Percentiles rank a stretch among this genome's conserved stretches.
phyloP scores from a whole-genome alignment of 2,113 vertebrate genomes.

The Gavialis gangeticus region DNA sequence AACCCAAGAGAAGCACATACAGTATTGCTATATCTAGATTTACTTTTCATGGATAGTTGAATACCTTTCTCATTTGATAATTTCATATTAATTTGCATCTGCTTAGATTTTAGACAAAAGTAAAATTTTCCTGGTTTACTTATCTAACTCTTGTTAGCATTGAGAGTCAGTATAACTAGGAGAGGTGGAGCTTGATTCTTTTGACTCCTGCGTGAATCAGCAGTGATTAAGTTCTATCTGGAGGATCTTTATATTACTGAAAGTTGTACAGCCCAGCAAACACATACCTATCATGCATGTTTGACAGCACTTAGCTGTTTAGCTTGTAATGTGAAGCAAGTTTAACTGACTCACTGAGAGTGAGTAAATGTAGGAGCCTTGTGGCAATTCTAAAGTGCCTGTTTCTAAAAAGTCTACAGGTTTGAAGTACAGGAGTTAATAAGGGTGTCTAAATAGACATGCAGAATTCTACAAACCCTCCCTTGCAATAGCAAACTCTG shows the following conservation, averaged over 20 bases:
- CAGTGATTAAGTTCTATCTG: not conserved
- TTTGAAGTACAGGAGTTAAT: fast-evolving
- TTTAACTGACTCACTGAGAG: not conserved
- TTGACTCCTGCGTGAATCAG: not conserved
- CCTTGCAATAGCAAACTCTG: not conserved
- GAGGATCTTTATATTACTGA: not conserved
- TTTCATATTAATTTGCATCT: not conserved
- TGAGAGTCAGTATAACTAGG: not conserved
- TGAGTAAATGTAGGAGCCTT: not conserved
- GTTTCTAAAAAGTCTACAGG: too few species aligned
- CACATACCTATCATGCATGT: too few species aligned
- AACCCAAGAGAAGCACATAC: not conserved
- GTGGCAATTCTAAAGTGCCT: not conserved
- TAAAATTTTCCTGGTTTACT: not conserved
- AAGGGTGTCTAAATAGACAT: fast-evolving
- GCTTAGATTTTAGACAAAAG: not conserved
- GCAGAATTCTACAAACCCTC: fast-evolving
- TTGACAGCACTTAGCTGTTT: too few species aligned
- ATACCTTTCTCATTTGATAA: not conserved
- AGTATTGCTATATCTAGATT: not conserved
- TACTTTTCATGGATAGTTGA: not conserved
- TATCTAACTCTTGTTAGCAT: not conserved
- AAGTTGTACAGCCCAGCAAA: not conserved
- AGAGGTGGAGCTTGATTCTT: not conserved
- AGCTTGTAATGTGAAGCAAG: not conserved